These are phyloP conservation scores for Pachyramphus minor DNA, from an alignment of 2,113 vertebrate genomes.

Conservation along the genomic window DNA sequence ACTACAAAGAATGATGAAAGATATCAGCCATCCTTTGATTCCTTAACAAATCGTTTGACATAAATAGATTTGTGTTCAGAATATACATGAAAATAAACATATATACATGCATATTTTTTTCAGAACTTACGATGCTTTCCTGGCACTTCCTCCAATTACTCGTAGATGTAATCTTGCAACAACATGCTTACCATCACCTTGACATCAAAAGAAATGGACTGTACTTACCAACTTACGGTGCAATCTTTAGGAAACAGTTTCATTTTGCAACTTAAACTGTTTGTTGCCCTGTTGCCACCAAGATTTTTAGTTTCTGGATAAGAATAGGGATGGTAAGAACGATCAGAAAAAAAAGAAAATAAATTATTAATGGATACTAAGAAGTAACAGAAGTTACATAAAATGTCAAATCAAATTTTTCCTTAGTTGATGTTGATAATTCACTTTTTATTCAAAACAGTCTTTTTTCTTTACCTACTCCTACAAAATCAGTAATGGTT, in stretches of 20 bases:
- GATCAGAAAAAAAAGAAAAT: not conserved
- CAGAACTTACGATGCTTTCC: not conserved
- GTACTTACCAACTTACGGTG: not conserved
- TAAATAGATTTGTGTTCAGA: not conserved
- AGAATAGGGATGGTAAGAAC: not conserved
- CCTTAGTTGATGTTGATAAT: not conserved
- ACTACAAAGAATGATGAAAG: not conserved
- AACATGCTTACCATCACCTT: not conserved
- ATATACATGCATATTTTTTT: not conserved
- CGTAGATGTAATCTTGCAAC: not conserved
- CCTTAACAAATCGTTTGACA: not conserved
- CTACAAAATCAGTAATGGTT: not conserved
- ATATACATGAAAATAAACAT: not conserved
- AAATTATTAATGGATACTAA: not conserved
- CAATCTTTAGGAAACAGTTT: not conserved
- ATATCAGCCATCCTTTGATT: not conserved
- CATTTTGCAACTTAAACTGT: not conserved
- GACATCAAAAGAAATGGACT: not conserved
- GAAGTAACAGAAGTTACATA: not conserved
- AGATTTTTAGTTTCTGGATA: not conserved
- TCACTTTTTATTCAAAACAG: not conserved
- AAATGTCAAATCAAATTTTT: not conserved
- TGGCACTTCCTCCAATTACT: not conserved
- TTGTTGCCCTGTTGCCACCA: not conserved
- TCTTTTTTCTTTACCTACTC: not conserved